These are phyloP conservation scores for Drosophila setifemur DNA, from an alignment of 1,140 invertebrate genomes.

Conservation along the genomic window DNA sequence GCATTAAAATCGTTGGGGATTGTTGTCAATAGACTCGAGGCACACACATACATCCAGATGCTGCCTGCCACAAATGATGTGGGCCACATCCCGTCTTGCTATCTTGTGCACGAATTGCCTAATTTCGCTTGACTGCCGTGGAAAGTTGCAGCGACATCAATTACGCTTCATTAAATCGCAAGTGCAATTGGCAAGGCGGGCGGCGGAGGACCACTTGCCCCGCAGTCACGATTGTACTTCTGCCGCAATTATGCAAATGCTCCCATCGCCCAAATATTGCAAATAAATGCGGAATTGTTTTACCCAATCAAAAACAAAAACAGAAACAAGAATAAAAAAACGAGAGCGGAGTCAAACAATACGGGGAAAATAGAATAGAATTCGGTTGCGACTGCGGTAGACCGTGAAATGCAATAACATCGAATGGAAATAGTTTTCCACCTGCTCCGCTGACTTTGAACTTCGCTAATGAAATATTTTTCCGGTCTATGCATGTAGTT, in stretches of 20 bases:
- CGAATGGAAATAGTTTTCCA: conserved; percentile 70
- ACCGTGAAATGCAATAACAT: conserved; percentile 75
- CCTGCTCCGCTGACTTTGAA: conserved; percentile 45
- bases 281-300: conserved; percentile 57
- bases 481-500: conserved; percentile 12
- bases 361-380: conserved; percentile 4
- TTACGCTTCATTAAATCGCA: conserved; percentile 77
- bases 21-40: conserved; percentile 15
- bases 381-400: conserved; percentile 26
- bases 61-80: conserved; percentile 38
- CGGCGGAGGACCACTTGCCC: conserved; percentile 14
- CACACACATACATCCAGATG: conserved; percentile 9
- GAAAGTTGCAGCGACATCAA: conserved; percentile 48
- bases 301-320: conserved; percentile 37
- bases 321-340: conserved; percentile 10
- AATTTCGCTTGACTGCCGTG: conserved; percentile 47
- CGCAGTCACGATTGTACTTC: conserved; percentile 25
- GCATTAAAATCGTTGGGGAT: background rate
- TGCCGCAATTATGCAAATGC: conserved; percentile 72
- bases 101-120: conserved; percentile 42
- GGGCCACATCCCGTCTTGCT: conserved; percentile 18
- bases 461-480: conserved; percentile 68
- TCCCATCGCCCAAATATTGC: conserved; percentile 64
- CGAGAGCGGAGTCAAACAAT: background rate
- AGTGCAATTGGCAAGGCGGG: conserved; percentile 70